Conservation (phyloP, 1,140 invertebrate genomes). For the Theocolax elegans region DNA sequence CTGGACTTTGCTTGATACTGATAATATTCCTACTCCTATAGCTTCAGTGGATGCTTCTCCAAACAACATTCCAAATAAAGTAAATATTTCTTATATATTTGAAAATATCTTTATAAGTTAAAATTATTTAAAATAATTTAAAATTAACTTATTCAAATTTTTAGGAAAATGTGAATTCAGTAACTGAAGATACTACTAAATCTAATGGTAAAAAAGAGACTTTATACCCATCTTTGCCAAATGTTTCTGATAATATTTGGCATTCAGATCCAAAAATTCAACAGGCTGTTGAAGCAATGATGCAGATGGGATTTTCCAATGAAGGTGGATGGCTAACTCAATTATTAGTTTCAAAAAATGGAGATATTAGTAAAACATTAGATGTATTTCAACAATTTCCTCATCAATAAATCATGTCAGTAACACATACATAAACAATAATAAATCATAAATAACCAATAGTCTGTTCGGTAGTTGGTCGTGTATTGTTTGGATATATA, state of each 20-base stretch:
- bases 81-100: not conserved
- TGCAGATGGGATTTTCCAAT: slow-evolving; percentile 85
- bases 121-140: not conserved
- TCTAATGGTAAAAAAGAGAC: slow-evolving; percentile 13
- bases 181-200: slow-evolving; percentile 13
- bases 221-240: slow-evolving; percentile 52
- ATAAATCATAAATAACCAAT: not conserved
- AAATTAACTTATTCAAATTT: slow-evolving; percentile 21
- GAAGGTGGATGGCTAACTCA: slow-evolving; percentile 74
- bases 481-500: slow-evolving; percentile 2
- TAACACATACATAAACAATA: not conserved
- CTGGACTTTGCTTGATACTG: slow-evolving; percentile 11
- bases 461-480: not conserved
- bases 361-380: slow-evolving; percentile 78
- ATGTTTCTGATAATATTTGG: slow-evolving; percentile 40
- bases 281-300: slow-evolving; percentile 75
- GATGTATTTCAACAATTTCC: slow-evolving; percentile 71
- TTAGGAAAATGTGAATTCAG: slow-evolving; percentile 32
- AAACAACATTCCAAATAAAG: not conserved
- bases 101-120: not conserved
- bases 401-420: slow-evolving; percentile 4
- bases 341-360: slow-evolving; percentile 71
- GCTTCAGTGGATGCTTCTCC: not conserved
- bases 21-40: not conserved
- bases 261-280: slow-evolving; percentile 72